These are phyloP conservation scores for Asbolus verrucosus DNA, from an alignment of 1,140 invertebrate species.

Conservation along the genomic window DNA sequence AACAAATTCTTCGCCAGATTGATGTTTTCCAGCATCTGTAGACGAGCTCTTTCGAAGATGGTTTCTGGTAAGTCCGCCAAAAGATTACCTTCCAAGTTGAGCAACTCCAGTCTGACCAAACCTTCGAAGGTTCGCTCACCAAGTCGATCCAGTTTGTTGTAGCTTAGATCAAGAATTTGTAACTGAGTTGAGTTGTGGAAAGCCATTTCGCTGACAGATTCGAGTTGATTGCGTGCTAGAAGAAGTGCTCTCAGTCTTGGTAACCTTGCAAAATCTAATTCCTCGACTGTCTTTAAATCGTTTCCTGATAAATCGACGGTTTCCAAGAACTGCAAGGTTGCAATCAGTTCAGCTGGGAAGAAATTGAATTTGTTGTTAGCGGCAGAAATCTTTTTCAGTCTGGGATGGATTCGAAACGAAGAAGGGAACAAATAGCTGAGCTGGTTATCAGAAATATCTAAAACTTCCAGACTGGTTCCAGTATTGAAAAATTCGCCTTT, in stretches of 20 bases:
- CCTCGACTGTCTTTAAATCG: constrained; percentile 80
- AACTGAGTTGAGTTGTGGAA: constrained; percentile 92
- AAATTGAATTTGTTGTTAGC: constrained; percentile 82
- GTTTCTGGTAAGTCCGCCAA: constrained; percentile 81
- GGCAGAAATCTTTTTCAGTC: constrained; percentile 76
- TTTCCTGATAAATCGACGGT: constrained; percentile 82
- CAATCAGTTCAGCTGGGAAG: constrained; percentile 85
- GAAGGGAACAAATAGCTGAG: constrained; percentile 83
- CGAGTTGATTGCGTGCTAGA: constrained; percentile 80
- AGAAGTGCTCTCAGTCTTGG: constrained; percentile 77
- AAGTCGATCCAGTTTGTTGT: constrained; percentile 81
- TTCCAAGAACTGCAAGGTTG: constrained; percentile 79
- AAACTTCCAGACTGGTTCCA: constrained; percentile 76
- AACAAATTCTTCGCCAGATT: constrained; percentile 84
- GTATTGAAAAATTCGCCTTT: constrained; percentile 84
- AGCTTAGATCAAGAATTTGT: constrained; percentile 79
- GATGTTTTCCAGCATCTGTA: constrained; percentile 86
- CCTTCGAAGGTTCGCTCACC: constrained; percentile 87
- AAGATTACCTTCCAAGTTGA: constrained; percentile 82
- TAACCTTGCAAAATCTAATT: constrained; percentile 86
- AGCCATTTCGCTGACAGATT: constrained; percentile 84
- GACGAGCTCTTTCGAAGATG: constrained; percentile 83
- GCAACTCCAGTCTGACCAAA: constrained; percentile 77
- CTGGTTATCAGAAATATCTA: constrained; percentile 82
- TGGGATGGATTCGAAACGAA: constrained; percentile 84